Percentiles rank a stretch among this genome's conserved stretches.
Conservation (phyloP, 2,888 invertebrate genomes). For the Kuschelorhynchus macadamiae region DNA sequence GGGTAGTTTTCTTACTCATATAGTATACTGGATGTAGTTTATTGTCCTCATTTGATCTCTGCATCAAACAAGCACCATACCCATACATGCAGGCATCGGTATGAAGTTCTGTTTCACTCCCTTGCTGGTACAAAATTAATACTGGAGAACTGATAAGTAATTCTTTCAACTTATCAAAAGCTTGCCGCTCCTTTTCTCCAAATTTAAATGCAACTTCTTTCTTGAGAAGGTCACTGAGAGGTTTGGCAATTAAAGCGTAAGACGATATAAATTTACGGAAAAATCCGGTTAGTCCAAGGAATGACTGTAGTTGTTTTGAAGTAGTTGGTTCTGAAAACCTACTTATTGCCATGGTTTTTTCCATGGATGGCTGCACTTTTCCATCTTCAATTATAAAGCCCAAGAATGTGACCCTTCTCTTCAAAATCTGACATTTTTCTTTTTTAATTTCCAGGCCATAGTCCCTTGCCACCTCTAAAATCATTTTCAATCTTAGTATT, state of each 20-base stretch:
- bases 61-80: constrained; percentile 49
- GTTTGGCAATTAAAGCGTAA: constrained; percentile 57
- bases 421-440: constrained; percentile 61
- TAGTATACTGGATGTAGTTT: constrained; percentile 54
- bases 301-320: constrained; percentile 57
- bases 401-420: constrained; percentile 48
- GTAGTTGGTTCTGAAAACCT: constrained; percentile 57
- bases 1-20: constrained; percentile 52
- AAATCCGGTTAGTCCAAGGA: constrained; percentile 61
- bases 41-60: constrained; percentile 41
- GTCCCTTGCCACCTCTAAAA: constrained; percentile 55
- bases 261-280: constrained; percentile 57
- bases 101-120: constrained; percentile 52
- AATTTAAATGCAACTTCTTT: constrained; percentile 51
- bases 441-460: constrained; percentile 58
- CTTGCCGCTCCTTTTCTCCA: constrained; percentile 28
- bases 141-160: constrained; percentile 42
- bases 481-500: constrained; percentile 32
- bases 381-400: constrained; percentile 58
- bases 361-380: constrained; percentile 56
- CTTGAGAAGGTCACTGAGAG: constrained; percentile 58
- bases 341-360: constrained; percentile 35
- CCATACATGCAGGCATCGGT: constrained; percentile 54
- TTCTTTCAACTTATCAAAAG: constrained; percentile 47
- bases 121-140: constrained; percentile 45